These are phyloP conservation scores for Rhinoraja longicauda DNA, from an alignment of 2,797 vertebrate genomes.

Conservation along the genomic window DNA sequence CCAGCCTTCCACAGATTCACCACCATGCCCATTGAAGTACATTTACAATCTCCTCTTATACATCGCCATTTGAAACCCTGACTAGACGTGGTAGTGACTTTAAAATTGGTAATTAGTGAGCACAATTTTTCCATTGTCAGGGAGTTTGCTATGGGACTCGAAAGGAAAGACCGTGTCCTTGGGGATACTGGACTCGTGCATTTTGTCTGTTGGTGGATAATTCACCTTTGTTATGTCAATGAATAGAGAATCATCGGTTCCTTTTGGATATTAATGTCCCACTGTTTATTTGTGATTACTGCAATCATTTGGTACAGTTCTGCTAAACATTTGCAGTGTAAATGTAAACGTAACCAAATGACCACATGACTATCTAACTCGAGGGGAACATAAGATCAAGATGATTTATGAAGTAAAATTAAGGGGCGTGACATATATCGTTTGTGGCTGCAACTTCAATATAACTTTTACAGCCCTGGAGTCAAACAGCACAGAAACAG, in stretches of 20 bases:
- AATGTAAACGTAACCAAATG: not conserved
- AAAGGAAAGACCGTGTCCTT: not conserved
- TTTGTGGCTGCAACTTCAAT: not conserved
- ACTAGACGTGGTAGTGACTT: not conserved
- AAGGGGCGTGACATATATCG: not conserved
- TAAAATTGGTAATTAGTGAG: not conserved
- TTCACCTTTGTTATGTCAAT: conserved; percentile 10
- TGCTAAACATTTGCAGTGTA: not conserved
- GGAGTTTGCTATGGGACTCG: too few relatives aligned
- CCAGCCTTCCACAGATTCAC: too few relatives aligned
- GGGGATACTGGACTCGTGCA: not conserved
- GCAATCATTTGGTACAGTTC: not conserved
- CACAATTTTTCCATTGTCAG: not conserved
- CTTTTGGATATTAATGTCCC: not conserved
- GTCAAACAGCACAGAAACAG: not conserved
- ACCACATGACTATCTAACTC: not conserved
- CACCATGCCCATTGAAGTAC: not conserved
- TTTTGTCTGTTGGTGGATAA: not conserved
- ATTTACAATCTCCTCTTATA: not conserved
- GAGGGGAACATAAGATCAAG: not conserved
- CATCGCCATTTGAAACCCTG: not conserved
- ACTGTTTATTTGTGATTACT: conserved; percentile 14
- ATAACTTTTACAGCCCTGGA: too few relatives aligned
- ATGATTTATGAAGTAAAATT: not conserved
- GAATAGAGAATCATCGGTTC: not conserved